These are phyloP conservation scores for Masticophis lateralis DNA, from an alignment of 2,797 vertebrate species.

Conservation along the genomic window DNA sequence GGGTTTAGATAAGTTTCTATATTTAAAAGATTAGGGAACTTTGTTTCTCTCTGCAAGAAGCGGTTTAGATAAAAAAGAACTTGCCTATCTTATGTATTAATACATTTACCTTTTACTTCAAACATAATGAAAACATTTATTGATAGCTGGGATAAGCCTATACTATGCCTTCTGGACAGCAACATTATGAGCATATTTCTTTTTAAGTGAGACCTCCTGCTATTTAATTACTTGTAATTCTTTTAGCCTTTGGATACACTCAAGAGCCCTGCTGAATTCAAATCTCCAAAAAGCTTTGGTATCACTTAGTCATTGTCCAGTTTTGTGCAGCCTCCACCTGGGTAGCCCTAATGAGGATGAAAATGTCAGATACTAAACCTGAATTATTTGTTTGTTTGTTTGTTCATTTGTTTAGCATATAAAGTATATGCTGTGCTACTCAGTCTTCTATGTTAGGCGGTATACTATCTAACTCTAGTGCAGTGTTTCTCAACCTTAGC, in stretches of 20 bases:
- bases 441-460: not conserved
- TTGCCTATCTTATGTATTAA: not conserved
- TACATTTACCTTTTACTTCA: not conserved
- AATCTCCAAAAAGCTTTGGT: not conserved
- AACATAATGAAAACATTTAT: not conserved
- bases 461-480: not conserved
- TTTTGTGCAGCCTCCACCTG: not conserved
- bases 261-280: not conserved
- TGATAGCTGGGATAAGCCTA: not conserved
- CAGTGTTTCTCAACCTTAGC: not conserved
- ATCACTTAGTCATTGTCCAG: not conserved
- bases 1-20: not conserved
- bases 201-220: not conserved
- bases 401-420: not conserved
- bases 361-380: not conserved
- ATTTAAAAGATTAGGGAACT: not conserved
- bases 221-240: not conserved
- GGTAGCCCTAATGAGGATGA: not conserved
- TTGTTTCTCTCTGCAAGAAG: not conserved
- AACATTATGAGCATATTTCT: not conserved
- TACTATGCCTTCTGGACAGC: not conserved
- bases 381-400: not conserved
- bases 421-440: not conserved
- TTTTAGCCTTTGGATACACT: not conserved
- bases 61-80: not conserved